phyloP scores from a whole-genome alignment of 2,113 vertebrate genomes.

The Otus sunia region DNA sequence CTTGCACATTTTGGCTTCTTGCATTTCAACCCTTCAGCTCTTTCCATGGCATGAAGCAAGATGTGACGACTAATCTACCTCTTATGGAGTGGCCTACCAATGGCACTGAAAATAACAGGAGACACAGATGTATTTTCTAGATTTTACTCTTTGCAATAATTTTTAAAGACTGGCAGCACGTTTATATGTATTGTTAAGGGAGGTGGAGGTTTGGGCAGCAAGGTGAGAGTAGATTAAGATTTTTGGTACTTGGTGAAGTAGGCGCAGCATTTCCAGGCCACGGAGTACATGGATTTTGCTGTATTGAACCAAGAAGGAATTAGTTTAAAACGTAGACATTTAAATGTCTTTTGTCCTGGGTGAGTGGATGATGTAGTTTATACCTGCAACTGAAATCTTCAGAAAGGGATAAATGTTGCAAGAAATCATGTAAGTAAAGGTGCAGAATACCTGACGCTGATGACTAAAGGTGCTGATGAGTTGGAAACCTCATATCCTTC shows the following conservation, averaged over 20 bases:
- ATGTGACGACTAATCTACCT: neutral
- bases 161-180: neutral
- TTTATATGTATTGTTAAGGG: neutral
- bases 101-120: neutral
- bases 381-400: neutral
- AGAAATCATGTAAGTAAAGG: neutral
- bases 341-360: neutral
- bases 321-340: neutral
- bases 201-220: neutral
- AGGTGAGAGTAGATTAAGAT: neutral
- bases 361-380: neutral
- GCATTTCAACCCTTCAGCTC: neutral
- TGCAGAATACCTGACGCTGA: neutral
- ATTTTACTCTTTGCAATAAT: neutral
- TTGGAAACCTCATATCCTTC: neutral
- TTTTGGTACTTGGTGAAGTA: neutral
- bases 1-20: neutral
- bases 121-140: neutral
- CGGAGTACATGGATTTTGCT: neutral
- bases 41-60: neutral
- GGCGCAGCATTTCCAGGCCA: neutral
- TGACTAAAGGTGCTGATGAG: neutral
- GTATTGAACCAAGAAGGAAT: neutral
- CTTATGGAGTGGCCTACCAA: fast-evolving
- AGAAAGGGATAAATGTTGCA: neutral